Evolutionary conservation across 2,797 vertebrate genomes (phyloP), one percentile per base, ranked within the genome.

Genomic region (Enteromius argenteus): DNA sequence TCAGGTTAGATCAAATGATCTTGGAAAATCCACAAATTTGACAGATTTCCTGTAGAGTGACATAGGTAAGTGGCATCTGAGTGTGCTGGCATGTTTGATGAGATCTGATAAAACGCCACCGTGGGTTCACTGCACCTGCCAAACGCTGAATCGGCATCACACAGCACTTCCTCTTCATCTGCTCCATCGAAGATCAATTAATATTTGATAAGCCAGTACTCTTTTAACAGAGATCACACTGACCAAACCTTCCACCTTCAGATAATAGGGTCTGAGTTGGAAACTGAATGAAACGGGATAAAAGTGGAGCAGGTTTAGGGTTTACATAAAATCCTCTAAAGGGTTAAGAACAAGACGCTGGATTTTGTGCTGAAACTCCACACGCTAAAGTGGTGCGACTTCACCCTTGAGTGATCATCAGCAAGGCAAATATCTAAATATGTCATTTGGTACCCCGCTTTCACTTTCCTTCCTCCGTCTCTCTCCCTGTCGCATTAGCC

Each of bases 151-250:
- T 94, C 92, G 93, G 92, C 92, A 93, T 90, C 91, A 90, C 91
- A 92, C 88, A 90, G 87, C 88, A 89, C 92, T 93, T 89, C 91
- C 90, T 85, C 85, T 90, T 87, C 90, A 69, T 66, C 46, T 62
- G 19, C 75, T 77, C 64, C 76, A 66, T 66, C 68, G 72, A 86
- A 82, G 89, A 87, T 86, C 85, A 88, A 93, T 94, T 87, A 90
- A 94, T 94, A 90, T 94, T 95, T 94, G 91, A 95, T 94, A 91
- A 93, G 91, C 85, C 19, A 86, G 87, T 89, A 89, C 89, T 90
- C 90, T 90, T 92, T 92, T 91, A 90, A 85, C 90, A 90, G 91
- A 84, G 86, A 93, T 92, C 92, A 92, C 89, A 86, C 86, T 44
- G 27, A 44, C 27, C 44, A 51, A 79, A 79, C 42, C 62, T 69